Conservation (phyloP, 2,113 vertebrate genomes). For the Coregonus clupeaformis region DNA sequence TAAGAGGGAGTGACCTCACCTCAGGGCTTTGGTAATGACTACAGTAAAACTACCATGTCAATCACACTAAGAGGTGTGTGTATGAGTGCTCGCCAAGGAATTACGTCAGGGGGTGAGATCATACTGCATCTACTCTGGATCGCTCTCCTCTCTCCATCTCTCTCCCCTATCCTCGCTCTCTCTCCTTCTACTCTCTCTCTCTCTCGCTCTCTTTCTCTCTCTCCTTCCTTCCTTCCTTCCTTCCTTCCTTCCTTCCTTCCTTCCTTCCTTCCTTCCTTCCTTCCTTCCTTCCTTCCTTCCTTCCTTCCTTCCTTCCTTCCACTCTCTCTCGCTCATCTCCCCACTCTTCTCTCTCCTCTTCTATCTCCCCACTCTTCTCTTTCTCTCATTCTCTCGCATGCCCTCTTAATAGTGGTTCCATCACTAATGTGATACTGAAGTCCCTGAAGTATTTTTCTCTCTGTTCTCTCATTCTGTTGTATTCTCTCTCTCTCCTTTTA, state of each 20-base stretch:
- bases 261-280: too few relatives aligned
- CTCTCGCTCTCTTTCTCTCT: not conserved
- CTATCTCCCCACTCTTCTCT: too few relatives aligned
- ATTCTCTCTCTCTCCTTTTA: not conserved
- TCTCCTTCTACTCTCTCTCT: conserved; percentile 7
- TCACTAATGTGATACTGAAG: not conserved
- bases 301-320: too few relatives aligned
- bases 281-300: too few relatives aligned
- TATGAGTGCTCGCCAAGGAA: conserved; percentile 65
- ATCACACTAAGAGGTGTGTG: conserved; percentile 63
- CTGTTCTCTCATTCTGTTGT: not conserved
- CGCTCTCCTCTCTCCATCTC: conserved; percentile 7
- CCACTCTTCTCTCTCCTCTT: too few relatives aligned
- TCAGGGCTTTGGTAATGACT: conserved; percentile 70
- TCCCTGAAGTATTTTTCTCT: not conserved
- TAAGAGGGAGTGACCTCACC: conserved; percentile 71
- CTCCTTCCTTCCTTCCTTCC: not conserved
- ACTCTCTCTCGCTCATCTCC: not conserved
- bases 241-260: too few relatives aligned
- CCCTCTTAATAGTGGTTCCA: too few relatives aligned
- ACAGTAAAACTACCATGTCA: conserved; percentile 68
- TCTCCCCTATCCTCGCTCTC: conserved; percentile 17
- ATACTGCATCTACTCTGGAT: conserved; percentile 65
- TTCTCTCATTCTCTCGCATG: too few relatives aligned
- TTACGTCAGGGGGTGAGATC: conserved; percentile 76